These are phyloP conservation scores for Pterostichus niger DNA, from an alignment of 2,888 invertebrate species.

Conservation along the genomic window DNA sequence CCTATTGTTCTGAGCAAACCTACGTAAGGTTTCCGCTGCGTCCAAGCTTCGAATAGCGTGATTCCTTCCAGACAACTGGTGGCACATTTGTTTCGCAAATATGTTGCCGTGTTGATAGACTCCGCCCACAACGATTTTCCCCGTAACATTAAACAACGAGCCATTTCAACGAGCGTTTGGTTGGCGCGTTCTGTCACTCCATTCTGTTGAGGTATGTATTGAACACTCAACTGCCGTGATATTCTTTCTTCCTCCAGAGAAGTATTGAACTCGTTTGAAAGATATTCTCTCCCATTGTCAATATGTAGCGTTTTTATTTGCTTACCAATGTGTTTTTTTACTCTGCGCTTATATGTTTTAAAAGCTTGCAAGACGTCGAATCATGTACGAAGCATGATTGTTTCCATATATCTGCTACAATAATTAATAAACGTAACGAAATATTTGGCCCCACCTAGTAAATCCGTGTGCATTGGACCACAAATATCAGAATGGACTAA, in stretches of 20 bases:
- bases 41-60: constrained; percentile 68
- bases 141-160: constrained; percentile 70
- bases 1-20: constrained; percentile 68
- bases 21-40: constrained; percentile 68
- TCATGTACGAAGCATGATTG: constrained; percentile 64
- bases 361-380: constrained; percentile 59
- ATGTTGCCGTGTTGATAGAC: constrained; percentile 69
- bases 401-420: constrained; percentile 69
- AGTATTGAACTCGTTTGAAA: constrained; percentile 58
- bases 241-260: constrained; percentile 69
- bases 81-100: constrained; percentile 69
- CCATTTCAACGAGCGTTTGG: constrained; percentile 71
- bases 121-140: constrained; percentile 71
- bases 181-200: constrained; percentile 71
- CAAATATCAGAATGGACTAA: constrained; percentile 70
- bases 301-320: constrained; percentile 64
- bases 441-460: constrained; percentile 69
- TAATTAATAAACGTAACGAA: constrained; percentile 71
- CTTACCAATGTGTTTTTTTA: constrained; percentile 65
- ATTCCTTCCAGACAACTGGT: constrained; percentile 57
- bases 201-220: constrained; percentile 72
- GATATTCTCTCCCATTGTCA: constrained; percentile 68
- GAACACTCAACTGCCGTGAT: constrained; percentile 69
- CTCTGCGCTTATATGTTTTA: constrained; percentile 58
- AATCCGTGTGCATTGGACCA: constrained; percentile 69